Evolutionary conservation across 2,113 vertebrate genomes (phyloP).

Genomic region (Tragelaphus buxtoni): DNA sequence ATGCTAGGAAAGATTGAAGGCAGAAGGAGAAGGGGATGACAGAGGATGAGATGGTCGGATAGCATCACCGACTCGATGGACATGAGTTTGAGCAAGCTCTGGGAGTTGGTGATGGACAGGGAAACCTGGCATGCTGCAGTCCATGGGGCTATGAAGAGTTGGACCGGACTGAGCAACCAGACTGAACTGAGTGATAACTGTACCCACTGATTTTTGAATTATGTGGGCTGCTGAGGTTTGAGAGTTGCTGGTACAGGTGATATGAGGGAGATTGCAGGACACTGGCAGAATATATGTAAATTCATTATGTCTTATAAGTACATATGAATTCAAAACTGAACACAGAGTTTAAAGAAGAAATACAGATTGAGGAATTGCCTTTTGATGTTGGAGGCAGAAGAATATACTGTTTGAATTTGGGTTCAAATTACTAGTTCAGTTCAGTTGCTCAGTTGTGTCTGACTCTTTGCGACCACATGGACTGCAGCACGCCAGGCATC

Average conservation of each 20-base stretch:
- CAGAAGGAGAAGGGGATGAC: background rate
- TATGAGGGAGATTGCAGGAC: background rate
- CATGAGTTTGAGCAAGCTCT: background rate
- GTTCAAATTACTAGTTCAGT: background rate
- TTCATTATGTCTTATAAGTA: background rate
- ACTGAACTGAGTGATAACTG: background rate
- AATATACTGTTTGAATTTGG: background rate
- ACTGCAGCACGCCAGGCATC: background rate
- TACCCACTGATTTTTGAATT: background rate
- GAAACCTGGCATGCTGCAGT: background rate
- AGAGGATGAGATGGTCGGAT: background rate
- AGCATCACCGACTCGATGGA: background rate
- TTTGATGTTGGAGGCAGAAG: background rate
- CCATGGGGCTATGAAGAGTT: background rate
- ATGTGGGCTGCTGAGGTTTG: background rate
- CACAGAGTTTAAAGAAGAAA: background rate
- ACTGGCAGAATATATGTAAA: background rate
- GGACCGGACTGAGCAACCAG: background rate
- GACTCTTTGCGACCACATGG: background rate
- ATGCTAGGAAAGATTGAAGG: background rate
- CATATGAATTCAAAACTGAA: background rate
- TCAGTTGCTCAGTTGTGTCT: rapidly evolving
- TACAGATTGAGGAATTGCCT: background rate
- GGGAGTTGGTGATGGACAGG: background rate
- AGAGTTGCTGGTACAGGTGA: background rate